Evolutionary conservation across 2,888 invertebrate genomes (phyloP).

Genomic region (Hoplodrina ambigua): DNA sequence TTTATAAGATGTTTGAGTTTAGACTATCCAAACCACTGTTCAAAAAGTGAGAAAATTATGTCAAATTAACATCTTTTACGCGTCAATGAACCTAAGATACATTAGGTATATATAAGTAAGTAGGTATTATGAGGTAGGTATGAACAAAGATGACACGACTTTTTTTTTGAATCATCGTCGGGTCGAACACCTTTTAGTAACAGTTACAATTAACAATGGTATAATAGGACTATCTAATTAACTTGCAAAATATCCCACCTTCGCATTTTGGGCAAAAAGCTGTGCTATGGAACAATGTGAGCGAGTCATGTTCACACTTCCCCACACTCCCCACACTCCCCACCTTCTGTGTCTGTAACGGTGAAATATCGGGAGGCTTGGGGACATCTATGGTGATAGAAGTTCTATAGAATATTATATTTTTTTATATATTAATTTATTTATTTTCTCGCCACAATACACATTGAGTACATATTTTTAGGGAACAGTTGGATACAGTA

Average conservation of each 20-base stretch:
- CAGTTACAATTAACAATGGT: slow-evolving; percentile 64
- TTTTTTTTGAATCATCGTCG: slow-evolving; percentile 43
- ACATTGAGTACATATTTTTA: too few relatives aligned
- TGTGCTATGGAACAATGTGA: slow-evolving; percentile 22
- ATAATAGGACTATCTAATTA: slow-evolving; percentile 57
- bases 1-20: too few relatives aligned
- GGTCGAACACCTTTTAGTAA: slow-evolving; percentile 55
- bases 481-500: too few relatives aligned
- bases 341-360: slow-evolving; percentile 7
- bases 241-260: slow-evolving; percentile 58
- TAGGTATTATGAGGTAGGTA: not conserved
- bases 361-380: not conserved
- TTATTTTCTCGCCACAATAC: too few relatives aligned
- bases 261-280: slow-evolving; percentile 46
- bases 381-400: too few relatives aligned
- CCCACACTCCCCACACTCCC: not conserved
- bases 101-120: not conserved
- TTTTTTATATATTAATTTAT: too few relatives aligned
- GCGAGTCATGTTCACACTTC: slow-evolving; percentile 36
- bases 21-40: slow-evolving; percentile 2
- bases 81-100: not conserved
- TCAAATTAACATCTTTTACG: slow-evolving; percentile 15
- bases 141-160: slow-evolving; percentile 39
- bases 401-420: too few relatives aligned
- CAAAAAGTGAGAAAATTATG: slow-evolving; percentile 5